A percentile compares a stretch with the other conserved stretches of the same genome.
These are phyloP conservation scores for Autographa gamma DNA, from an alignment of 2,888 invertebrate species.

Conservation along the genomic window DNA sequence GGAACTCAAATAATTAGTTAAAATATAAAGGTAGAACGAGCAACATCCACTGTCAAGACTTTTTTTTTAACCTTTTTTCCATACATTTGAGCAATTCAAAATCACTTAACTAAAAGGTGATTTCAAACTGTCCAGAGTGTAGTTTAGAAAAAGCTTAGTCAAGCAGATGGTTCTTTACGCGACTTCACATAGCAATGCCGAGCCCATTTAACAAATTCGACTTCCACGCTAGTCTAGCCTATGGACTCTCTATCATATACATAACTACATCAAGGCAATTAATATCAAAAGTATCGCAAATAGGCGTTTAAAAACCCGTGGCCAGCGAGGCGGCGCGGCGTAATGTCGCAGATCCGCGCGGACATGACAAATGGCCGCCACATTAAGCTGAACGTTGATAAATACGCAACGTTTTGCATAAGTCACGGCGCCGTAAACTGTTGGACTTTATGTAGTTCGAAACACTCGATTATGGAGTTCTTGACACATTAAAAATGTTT, in stretches of 20 bases:
- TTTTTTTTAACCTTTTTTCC: too few species aligned
- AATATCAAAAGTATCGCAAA: constrained; percentile 27
- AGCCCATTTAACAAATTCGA: too few species aligned
- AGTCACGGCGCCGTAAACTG: constrained; percentile 50
- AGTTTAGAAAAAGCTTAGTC: too few species aligned
- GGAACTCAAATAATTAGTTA: too few species aligned
- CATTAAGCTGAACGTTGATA: constrained; percentile 51
- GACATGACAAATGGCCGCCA: constrained; percentile 48
- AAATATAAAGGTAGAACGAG: too few species aligned
- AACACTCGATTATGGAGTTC: constrained; percentile 32
- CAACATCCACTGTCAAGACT: too few species aligned
- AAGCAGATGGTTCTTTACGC: too few species aligned
- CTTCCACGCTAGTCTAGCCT: too few species aligned
- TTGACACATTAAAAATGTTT: not conserved
- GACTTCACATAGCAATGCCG: too few species aligned
- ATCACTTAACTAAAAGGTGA: too few species aligned
- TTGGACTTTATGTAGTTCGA: constrained; percentile 48
- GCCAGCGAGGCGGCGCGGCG: constrained; percentile 47
- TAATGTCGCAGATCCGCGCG: constrained; percentile 34
- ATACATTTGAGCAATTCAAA: too few species aligned
- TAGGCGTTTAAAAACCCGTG: constrained; percentile 39
- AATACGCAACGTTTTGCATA: constrained; percentile 47
- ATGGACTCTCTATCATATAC: not conserved
- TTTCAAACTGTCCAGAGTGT: too few species aligned
- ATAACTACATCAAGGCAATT: constrained; percentile 9